Evolutionary conservation across 2,888 invertebrate species (phyloP), one percentile per base, ranked within the genome.

Genomic region (Euphydryas editha): DNA sequence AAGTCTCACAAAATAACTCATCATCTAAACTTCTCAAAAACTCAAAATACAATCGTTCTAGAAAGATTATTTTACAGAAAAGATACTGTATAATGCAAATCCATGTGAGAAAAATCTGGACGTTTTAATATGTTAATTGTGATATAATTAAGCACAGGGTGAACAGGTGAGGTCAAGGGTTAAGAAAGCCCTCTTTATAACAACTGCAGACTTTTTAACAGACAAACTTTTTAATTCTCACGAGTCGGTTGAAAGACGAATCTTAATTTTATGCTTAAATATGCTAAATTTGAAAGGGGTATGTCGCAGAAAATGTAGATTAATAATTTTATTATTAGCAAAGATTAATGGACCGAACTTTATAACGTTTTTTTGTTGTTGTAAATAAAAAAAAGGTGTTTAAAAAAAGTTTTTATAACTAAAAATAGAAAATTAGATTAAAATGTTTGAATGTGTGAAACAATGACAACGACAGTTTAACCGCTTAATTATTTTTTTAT

Each of bases 131-230:
- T 75, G 75, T 70, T 76, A 83, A 82, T 30, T 30, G 4, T 82
- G 59, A 71, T 69, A 70, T 75, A 80, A 81, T 81, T 81, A 81
- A 76, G 69, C 76, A 79, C 81, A 78, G 72, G 76, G 73, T 69
- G 73, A 78, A 83, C 90, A 91, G 91, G 90, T 91, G 88, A 76
- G 89, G 90, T 90, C 89, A 90, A 84, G 81, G 87, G 88, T 87
- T 87, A 79, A 85, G 78, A 69, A 71, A 69, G 68, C 66, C 63
- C 36, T 71, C 58, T 73, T 74, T 69, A 86, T 88, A 85, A 83
- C 68, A 84, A 81, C 84, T 87, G 83, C 81, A 83, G 78, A 88
- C 85, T 72, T 70, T 24, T 30, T 30, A 30, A 30, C 30, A 30
- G 1, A 30, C 30, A 8, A 30, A 2, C 30, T 30, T 76, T 75